Base-by-base conservation (phyloP, 92 coral and sea anemone genomes). In the Umimayanthus kanabou region DNA sequence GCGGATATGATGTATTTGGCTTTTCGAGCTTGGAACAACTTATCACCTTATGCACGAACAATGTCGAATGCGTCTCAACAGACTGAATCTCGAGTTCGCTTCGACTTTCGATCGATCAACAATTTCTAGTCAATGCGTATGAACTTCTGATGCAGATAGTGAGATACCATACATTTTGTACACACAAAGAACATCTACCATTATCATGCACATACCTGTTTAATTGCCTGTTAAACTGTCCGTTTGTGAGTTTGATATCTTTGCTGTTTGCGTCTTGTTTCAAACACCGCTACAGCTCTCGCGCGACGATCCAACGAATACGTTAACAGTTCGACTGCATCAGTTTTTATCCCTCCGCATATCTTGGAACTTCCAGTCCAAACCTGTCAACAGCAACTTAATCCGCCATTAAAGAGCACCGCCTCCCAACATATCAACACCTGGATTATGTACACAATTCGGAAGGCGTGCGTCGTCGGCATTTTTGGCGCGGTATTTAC, bases 381-480 rank as follows among this genome's bases (percentile, higher is more conserved):
- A 33, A 65, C 28, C 87, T 83, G 55, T 83, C 87, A 83, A 83
- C 87, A 47, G 78, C 78, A 83, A 70, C 25, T 83, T 70, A 83
- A 83, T 83, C 87, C 87, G 3, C 71, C 87, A 70, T 83, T 83
- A 83, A 70, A 83, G 77, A 50, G 76, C 43, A 26, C 87, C 87
- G 87, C 87, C 87, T 61, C 58, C 58, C 20, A 18, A 14, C 18
- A 0, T 18, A 53, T 53, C 58, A 53, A 15, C 58, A 9, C 18
- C 20, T 3, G 1, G 58, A 53, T 53, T 53, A 53, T 53, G 58
- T 13, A 53, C 58, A 53, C 58, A 53, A 53, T 15, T 13, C 20
- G 11, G 58, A 53, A 53, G 58, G 58, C 18, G 58, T 53, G 58
- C 20, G 58, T 18, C 11, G 58, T 53, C 58, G 58, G 58, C 6